Conservation (phyloP, 2,888 invertebrate genomes). For the Eristalinus sepulchralis region DNA sequence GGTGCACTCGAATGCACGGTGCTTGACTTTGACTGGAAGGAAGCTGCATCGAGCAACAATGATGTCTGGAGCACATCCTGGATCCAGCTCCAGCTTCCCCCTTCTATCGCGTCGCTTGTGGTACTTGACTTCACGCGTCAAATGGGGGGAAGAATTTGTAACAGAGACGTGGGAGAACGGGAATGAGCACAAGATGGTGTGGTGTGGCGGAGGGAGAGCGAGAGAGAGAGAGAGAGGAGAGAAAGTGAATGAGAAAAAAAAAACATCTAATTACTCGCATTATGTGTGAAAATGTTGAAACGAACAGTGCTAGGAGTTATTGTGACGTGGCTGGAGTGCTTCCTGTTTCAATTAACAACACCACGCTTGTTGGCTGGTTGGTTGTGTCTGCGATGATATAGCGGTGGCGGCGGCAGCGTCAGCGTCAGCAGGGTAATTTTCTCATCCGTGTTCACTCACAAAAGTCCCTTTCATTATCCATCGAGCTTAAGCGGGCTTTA, state of each 20-base stretch:
- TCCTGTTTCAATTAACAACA: conserved; percentile 67
- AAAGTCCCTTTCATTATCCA: conserved; percentile 55
- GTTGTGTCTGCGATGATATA: background rate
- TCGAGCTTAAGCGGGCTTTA: conserved; percentile 36
- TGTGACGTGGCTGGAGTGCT: conserved; percentile 55
- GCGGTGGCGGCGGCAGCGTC: too few species aligned
- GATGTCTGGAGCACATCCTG: conserved; percentile 63
- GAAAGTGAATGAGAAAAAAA: background rate
- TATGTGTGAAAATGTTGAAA: conserved; percentile 67
- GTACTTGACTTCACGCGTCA: conserved; percentile 56
- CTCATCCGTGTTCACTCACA: conserved; percentile 56
- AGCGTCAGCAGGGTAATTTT: conserved; percentile 47
- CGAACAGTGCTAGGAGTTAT: conserved; percentile 38
- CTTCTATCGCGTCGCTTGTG: background rate
- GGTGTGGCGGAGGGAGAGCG: background rate
- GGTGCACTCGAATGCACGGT: conserved; percentile 44
- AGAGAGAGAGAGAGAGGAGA: background rate
- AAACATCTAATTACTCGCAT: conserved; percentile 68
- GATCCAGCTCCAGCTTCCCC: background rate
- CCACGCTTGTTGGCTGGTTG: background rate
- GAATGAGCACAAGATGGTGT: background rate
- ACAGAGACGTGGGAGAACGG: background rate
- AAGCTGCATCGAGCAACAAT: conserved; percentile 59
- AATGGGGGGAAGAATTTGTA: background rate
- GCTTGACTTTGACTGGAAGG: conserved; percentile 68